phyloP scores from a whole-genome alignment of 2,888 invertebrate species.

The Lissocephala sabroskyi region DNA sequence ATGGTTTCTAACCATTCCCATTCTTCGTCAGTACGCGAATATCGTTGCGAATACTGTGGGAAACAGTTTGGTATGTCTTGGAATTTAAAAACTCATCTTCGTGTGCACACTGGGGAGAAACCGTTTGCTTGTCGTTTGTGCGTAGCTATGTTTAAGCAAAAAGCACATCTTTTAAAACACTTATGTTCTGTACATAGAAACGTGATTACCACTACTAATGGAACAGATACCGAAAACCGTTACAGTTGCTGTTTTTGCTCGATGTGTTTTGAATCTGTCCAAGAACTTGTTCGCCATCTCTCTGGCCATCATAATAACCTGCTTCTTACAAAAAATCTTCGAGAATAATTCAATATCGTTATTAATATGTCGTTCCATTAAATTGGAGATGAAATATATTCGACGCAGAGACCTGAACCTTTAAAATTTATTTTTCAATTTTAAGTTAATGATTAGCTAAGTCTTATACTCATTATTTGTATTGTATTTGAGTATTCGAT shows the following conservation, averaged over 20 bases:
- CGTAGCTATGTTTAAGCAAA: conserved; percentile 93
- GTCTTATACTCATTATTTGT: too few relatives aligned
- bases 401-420: conserved; percentile 64
- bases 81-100: conserved; percentile 90
- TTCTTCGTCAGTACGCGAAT: conserved; percentile 85
- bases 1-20: conserved; percentile 53
- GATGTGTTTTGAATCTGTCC: conserved; percentile 87
- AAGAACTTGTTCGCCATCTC: conserved; percentile 88
- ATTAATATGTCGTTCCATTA: conserved; percentile 14
- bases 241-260: conserved; percentile 93
- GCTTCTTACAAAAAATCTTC: conserved; percentile 88
- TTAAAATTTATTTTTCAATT: too few relatives aligned
- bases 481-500: too few relatives aligned
- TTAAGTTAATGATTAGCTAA: too few relatives aligned
- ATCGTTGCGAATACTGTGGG: conserved; percentile 90
- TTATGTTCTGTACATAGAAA: conserved; percentile 91
- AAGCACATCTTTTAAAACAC: conserved; percentile 89
- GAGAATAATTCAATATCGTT: conserved; percentile 77
- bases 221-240: conserved; percentile 82
- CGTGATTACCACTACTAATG: conserved; percentile 80
- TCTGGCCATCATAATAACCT: conserved; percentile 92
- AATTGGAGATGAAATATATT: conserved; percentile 35
- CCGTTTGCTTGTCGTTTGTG: conserved; percentile 91
- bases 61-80: conserved; percentile 95
- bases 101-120: conserved; percentile 91